Evolutionary conservation across 1,140 invertebrate species (phyloP).

Genomic region (Dinoponera quadriceps): DNA sequence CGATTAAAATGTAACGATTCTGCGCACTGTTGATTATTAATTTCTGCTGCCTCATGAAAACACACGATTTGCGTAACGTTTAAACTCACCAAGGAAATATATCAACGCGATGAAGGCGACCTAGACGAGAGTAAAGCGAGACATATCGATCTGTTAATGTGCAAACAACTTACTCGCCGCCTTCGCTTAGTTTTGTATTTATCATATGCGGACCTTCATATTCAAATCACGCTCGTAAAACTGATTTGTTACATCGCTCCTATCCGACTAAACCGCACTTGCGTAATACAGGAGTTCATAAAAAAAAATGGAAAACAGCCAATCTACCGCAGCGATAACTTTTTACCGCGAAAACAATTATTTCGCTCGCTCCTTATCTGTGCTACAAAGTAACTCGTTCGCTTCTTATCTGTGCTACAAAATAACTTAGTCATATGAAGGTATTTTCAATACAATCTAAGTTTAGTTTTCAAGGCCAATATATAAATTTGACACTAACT

Average conservation of each 20-base stretch:
- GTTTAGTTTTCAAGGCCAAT: background rate
- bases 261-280: conserved; percentile 2
- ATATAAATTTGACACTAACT: background rate
- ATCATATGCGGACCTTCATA: background rate
- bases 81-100: no score
- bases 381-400: no score
- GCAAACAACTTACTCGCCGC: no score
- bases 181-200: background rate
- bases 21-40: no score
- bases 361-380: no score
- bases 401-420: no score
- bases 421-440: background rate
- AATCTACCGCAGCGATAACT: no score
- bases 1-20: no score
- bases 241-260: background rate
- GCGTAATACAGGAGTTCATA: background rate
- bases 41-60: no score
- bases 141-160: background rate
- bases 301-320: background rate
- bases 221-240: background rate
- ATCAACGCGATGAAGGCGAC: background rate
- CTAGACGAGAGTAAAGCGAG: background rate
- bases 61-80: no score
- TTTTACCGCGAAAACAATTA: background rate
- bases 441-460: background rate